phyloP scores from a whole-genome alignment of 2,113 vertebrate species.

The Chinchilla lanigera region DNA sequence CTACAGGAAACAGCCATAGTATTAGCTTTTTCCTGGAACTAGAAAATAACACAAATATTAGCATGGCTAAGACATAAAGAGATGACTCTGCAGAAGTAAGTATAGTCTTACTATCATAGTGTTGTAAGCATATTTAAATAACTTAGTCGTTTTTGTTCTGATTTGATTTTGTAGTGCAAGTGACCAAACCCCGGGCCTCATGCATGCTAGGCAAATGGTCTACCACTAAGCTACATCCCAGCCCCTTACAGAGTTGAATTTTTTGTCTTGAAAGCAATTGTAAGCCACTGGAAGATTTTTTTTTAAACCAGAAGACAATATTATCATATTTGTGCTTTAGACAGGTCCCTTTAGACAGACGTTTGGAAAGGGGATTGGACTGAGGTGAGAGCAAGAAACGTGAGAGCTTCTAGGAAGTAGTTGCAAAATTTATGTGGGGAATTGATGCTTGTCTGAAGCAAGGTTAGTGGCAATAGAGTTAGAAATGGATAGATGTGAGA shows the following conservation, averaged over 20 bases:
- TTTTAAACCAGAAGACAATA: neutral
- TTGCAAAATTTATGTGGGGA: neutral
- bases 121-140: neutral
- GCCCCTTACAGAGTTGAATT: neutral
- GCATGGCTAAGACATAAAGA: neutral
- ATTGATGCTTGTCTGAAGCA: neutral
- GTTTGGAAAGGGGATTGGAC: neutral
- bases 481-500: neutral
- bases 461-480: neutral
- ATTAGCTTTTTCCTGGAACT: neutral
- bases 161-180: neutral
- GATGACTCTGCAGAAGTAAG: neutral
- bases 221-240: neutral
- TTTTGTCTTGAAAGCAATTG: constrained; percentile 27
- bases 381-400: constrained; percentile 12
- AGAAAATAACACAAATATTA: neutral
- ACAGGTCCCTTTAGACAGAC: neutral
- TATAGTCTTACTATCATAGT: neutral
- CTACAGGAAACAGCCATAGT: neutral
- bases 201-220: neutral
- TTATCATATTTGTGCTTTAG: constrained; percentile 5
- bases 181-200: neutral
- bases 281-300: neutral
- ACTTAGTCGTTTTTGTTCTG: neutral
- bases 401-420: neutral